Base-by-base conservation (phyloP, 1,140 invertebrate genomes). In the Mycetomoellerius zeteki region DNA sequence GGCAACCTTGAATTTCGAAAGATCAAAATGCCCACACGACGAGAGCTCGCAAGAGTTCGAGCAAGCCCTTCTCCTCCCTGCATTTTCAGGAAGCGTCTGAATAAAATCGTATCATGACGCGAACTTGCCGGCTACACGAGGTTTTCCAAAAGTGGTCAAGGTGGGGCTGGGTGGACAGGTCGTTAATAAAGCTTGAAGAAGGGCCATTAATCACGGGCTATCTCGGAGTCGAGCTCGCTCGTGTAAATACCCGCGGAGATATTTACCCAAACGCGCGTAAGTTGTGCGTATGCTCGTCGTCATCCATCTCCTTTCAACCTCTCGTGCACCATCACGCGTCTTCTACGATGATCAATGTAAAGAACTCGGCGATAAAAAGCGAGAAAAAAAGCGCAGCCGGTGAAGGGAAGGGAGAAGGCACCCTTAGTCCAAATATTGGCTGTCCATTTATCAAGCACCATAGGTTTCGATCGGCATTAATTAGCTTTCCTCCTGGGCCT, bases 371-470 rank as follows among this genome's bases (percentile, higher is more conserved):
- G 72, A 73, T 72, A 65, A 89, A 90, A 65, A 67, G 71, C 52
- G 69, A 84, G 76, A 43, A 64, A 80, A 81, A 72, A 54, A 87
- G 64, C 62, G 54, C 62, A 50, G 33, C 64, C 19, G 54, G 75
- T 8, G 67, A 21, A n/a, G 54, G 54, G n/a, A n/a, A 8, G 21
- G 76, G n/a, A 19, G 60, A 30, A 47, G 75, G 72, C 85, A 86
- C 93, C 88, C 86, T 91, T 73, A 90, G 88, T 88, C 90, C 90
- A 94, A 94, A 94, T 94, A 94, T 94, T 94, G 92, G 93, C 91
- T 86, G 89, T 94, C 75, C 90, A 92, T 94, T 92, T 90, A 93
- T 93, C 92, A 92, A 93, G 77, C 92, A 90, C 30, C 81, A 80
- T 75, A 30, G 64, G 88, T 88, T 69, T 90, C 91, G 92, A 92